These are phyloP conservation scores for Astur gentilis DNA, from an alignment of 2,113 vertebrate genomes.

Conservation along the genomic window DNA sequence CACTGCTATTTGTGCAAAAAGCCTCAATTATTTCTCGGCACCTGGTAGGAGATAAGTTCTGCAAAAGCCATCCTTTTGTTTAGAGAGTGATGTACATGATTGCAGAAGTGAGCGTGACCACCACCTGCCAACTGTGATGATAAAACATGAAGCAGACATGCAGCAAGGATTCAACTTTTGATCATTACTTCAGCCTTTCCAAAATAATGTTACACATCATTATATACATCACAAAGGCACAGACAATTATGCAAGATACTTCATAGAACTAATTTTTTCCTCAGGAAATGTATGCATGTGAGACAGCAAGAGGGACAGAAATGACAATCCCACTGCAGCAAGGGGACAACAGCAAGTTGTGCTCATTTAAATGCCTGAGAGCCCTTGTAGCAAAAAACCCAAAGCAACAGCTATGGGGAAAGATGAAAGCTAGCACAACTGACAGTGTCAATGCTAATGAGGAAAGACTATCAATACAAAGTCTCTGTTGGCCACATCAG, in stretches of 20 bases:
- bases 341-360: neutral
- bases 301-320: neutral
- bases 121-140: neutral
- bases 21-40: neutral
- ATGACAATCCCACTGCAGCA: slow-evolving; percentile 6
- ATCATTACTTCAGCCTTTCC: neutral
- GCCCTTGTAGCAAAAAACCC: neutral
- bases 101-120: neutral
- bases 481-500: slow-evolving; percentile 1
- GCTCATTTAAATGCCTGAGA: slow-evolving; percentile 18
- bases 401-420: neutral
- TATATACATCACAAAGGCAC: neutral
- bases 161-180: neutral
- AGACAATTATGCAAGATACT: neutral
- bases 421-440: neutral
- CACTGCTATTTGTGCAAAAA: neutral
- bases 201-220: neutral
- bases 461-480: slow-evolving; percentile 9
- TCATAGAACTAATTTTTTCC: neutral
- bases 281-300: neutral
- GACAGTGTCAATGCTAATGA: slow-evolving; percentile 18
- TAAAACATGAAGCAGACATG: neutral
- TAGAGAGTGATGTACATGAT: neutral
- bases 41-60: neutral
- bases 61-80: neutral